Base-by-base conservation (phyloP, 2,113 vertebrate genomes). In the Rutilus rutilus region DNA sequence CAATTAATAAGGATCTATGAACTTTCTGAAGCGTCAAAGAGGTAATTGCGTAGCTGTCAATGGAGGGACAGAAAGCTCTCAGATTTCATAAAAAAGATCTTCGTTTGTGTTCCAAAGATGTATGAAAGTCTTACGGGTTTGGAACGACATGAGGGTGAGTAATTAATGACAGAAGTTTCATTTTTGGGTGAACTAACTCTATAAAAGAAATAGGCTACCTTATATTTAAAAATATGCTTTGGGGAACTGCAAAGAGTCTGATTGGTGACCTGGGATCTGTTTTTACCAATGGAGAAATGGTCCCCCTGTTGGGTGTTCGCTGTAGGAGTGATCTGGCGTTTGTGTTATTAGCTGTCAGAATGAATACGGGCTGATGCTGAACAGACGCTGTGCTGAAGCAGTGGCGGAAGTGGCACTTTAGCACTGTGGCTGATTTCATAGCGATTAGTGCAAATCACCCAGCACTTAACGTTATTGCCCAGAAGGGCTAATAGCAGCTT, bases 381-480 rank as follows among this genome's bases (percentile, higher is more conserved):
- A 86, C 94, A 95, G 94, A 91, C 77, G 87, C 92, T 78, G 88
- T 88, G 79, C 87, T 86, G 80, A 82, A 89, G 89, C 87, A 81
- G 62, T 85, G 88, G 89, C 88, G 42, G 93, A 92, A 92, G 93
- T 93, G 88, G 91, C 92, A 89, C 92, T 91, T 91, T 89, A 94
- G 91, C 90, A 89, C 90, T 89, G 84, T 88, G 91, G 92, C 90
- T 89, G 93, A 94, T 94, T 95, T 93, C 91, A 92, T 92, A 91
- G 92, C 93, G 93, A 94, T 95, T 94, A 94, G 92, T 82, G 89
- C 92, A 94, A 94, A 94, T 94, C 93, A 88, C 85, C 84, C 91
- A 91, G 91, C 94, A 94, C 93, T 95, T 94, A 94, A 89, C 90
- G 90, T 94, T 92, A 93, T 93, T 93, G 92, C 90, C 87, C 85